These are phyloP conservation scores for Vombatus ursinus DNA, from an alignment of 2,113 vertebrate species.

Conservation along the genomic window DNA sequence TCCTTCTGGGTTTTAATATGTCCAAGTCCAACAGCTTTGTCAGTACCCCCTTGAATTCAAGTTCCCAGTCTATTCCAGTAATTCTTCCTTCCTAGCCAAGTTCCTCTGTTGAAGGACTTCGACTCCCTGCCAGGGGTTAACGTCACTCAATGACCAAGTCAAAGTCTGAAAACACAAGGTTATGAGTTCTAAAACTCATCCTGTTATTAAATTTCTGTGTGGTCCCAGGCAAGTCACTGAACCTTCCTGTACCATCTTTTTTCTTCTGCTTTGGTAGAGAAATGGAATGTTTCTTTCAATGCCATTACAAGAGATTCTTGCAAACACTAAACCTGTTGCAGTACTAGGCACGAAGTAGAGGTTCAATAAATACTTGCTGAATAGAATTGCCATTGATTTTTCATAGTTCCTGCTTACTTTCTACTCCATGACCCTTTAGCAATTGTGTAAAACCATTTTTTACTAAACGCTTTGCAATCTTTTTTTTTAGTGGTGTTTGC, in stretches of 20 bases:
- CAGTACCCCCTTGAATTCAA: conserved; percentile 15
- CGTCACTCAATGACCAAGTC: not conserved
- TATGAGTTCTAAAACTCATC: conserved; percentile 55
- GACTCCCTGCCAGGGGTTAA: not conserved
- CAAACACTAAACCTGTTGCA: not conserved
- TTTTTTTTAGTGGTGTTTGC: not conserved
- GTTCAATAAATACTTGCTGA: not conserved
- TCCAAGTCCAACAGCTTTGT: not conserved
- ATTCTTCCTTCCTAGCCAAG: not conserved
- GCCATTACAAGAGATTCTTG: conserved; percentile 27
- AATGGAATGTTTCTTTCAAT: conserved; percentile 9
- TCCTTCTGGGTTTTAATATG: not conserved
- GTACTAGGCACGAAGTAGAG: not conserved
- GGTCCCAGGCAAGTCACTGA: not conserved
- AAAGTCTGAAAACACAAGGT: conserved; percentile 53
- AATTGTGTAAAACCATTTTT: not conserved
- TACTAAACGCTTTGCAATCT: not conserved
- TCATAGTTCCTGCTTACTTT: not conserved
- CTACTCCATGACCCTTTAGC: not conserved
- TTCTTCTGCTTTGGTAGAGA: not conserved
- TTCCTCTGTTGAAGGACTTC: not conserved
- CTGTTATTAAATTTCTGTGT: conserved; percentile 35
- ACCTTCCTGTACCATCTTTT: conserved; percentile 2
- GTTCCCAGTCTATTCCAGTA: conserved; percentile 24
- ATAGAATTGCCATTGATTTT: not conserved